Conservation (phyloP, 2,888 invertebrate species). For the Parnassius apollo region DNA sequence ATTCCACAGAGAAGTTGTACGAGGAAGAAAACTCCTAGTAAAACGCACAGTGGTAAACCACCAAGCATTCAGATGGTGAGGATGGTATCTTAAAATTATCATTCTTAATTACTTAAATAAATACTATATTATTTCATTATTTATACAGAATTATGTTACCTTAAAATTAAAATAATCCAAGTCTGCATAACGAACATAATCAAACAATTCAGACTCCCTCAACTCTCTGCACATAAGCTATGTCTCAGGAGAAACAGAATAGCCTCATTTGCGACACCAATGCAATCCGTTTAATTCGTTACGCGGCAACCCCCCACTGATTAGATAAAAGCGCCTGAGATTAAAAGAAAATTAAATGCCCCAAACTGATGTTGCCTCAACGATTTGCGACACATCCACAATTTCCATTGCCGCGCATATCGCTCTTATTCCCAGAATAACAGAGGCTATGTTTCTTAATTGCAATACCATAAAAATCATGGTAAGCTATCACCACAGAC, state of each 20-base stretch:
- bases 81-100: too few species aligned
- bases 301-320: conserved; percentile 72
- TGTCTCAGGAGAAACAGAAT: conserved; percentile 72
- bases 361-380: conserved; percentile 69
- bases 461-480: conserved; percentile 29
- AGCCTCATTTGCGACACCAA: conserved; percentile 77
- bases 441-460: conserved; percentile 37
- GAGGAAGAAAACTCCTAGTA: too few species aligned
- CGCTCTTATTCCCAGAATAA: conserved; percentile 31
- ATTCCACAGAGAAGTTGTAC: too few species aligned
- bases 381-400: conserved; percentile 41
- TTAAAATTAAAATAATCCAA: conserved; percentile 35
- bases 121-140: too few species aligned
- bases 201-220: conserved; percentile 46
- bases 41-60: too few species aligned
- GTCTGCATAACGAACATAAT: conserved; percentile 55
- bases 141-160: not conserved
- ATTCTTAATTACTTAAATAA: too few species aligned
- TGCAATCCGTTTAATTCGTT: conserved; percentile 78
- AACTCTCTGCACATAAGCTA: conserved; percentile 44
- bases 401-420: conserved; percentile 5
- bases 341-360: conserved; percentile 80
- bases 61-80: too few species aligned
- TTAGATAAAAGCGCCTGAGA: conserved; percentile 74
- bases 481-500: conserved; percentile 55